Evolutionary conservation across 2,888 invertebrate species (phyloP).

Genomic region (Folsomia manolachei): DNA sequence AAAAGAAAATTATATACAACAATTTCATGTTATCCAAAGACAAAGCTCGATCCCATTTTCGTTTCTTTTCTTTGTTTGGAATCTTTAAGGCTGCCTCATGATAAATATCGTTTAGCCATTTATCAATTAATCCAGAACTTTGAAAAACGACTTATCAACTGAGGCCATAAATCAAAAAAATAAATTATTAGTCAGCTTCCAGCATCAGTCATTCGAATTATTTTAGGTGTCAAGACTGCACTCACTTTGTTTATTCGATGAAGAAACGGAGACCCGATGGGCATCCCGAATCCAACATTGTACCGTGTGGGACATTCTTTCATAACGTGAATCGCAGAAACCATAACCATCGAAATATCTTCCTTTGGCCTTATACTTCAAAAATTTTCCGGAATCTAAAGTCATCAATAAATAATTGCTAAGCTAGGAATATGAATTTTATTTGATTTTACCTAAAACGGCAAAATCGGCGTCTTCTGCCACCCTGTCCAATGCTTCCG

Average conservation of each 20-base stretch:
- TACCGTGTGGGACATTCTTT: slow-evolving; percentile 47
- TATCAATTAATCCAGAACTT: slow-evolving; percentile 84
- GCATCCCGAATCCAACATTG: slow-evolving; percentile 48
- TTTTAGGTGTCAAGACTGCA: too few species aligned
- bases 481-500: slow-evolving; percentile 44
- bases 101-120: slow-evolving; percentile 89
- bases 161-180: slow-evolving; percentile 56
- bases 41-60: slow-evolving; percentile 28
- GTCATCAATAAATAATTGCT: too few species aligned
- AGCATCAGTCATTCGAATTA: too few species aligned
- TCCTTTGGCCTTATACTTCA: slow-evolving; percentile 41
- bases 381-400: slow-evolving; percentile 46
- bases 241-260: slow-evolving; percentile 46
- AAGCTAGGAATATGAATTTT: too few species aligned
- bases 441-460: too few species aligned
- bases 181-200: background rate
- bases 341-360: slow-evolving; percentile 45
- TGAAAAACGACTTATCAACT: slow-evolving; percentile 62
- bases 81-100: slow-evolving; percentile 40
- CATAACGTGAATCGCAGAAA: slow-evolving; percentile 42
- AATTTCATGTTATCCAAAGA: slow-evolving; percentile 45
- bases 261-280: slow-evolving; percentile 47
- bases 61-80: slow-evolving; percentile 32
- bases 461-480: slow-evolving; percentile 47
- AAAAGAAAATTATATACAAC: slow-evolving; percentile 37